These are phyloP conservation scores for Linepithema humile DNA, from an alignment of 1,140 invertebrate genomes.

Conservation along the genomic window DNA sequence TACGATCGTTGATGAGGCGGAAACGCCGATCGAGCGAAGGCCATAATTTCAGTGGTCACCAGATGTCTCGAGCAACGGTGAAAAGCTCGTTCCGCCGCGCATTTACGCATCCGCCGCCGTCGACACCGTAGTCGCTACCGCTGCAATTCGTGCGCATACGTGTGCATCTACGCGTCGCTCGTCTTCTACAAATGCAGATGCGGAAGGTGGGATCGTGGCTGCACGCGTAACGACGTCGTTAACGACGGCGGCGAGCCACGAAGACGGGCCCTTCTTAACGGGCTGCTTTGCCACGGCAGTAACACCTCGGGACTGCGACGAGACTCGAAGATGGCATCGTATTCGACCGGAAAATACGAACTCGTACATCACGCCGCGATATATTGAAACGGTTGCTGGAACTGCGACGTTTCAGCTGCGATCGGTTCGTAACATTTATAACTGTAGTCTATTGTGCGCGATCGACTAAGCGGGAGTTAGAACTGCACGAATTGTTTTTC, in stretches of 20 bases:
- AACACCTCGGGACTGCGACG: constrained; percentile 31
- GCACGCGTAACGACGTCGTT: constrained; percentile 71
- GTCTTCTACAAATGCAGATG: constrained; percentile 48
- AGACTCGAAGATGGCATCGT: constrained; percentile 53
- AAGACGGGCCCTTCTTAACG: constrained; percentile 64
- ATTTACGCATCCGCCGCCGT: constrained; percentile 14
- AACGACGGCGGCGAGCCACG: constrained; percentile 65
- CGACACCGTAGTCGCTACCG: not conserved
- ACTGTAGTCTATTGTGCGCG: constrained; percentile 2
- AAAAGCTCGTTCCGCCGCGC: constrained; percentile 42
- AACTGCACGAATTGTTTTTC: not conserved
- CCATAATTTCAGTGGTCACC: constrained; percentile 55
- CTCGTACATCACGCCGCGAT: constrained; percentile 55
- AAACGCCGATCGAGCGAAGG: constrained; percentile 55
- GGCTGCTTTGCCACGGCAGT: constrained; percentile 30
- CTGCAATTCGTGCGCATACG: constrained; percentile 41
- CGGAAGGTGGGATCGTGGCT: constrained; percentile 49
- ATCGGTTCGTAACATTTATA: constrained; percentile 2
- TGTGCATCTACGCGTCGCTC: constrained; percentile 11
- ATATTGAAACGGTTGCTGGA: constrained; percentile 30
- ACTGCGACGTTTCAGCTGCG: not conserved
- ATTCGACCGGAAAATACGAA: constrained; percentile 65
- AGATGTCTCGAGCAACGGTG: constrained; percentile 50
- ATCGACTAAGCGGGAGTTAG: constrained; percentile 1
- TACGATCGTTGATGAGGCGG: constrained; percentile 68